These are phyloP conservation scores for Congeria kusceri DNA, from an alignment of 2,888 invertebrate species.

Conservation along the genomic window DNA sequence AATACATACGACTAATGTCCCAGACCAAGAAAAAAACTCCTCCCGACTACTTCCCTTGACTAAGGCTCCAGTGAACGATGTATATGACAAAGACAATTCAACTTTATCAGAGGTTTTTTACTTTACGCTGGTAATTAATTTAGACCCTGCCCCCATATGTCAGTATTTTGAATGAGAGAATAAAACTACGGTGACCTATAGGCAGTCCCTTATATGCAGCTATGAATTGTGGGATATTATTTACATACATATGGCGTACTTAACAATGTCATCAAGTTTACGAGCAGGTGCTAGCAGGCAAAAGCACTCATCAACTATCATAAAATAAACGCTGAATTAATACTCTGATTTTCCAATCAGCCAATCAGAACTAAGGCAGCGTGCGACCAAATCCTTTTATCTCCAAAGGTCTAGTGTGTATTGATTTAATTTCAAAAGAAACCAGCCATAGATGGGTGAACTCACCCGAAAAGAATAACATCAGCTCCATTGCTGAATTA, in stretches of 20 bases:
- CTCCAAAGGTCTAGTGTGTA: constrained; percentile 43
- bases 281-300: constrained; percentile 54
- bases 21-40: constrained; percentile 1
- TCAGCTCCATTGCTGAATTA: neutral
- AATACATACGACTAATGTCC: too few species aligned
- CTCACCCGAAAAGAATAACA: constrained; percentile 1
- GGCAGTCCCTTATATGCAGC: constrained; percentile 24
- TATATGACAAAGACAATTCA: constrained; percentile 3
- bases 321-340: constrained; percentile 57
- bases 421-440: constrained; percentile 60
- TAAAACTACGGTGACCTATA: constrained; percentile 2
- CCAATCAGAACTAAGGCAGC: constrained; percentile 54
- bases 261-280: constrained; percentile 52
- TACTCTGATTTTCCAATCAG: constrained; percentile 20
- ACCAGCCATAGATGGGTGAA: neutral
- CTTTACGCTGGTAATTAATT: constrained; percentile 29
- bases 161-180: constrained; percentile 19
- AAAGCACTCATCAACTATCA: constrained; percentile 54
- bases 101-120: constrained; percentile 14
- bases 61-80: neutral
- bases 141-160: constrained; percentile 43
- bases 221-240: constrained; percentile 44
- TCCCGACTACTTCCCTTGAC: neutral
- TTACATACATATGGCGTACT: constrained; percentile 67
- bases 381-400: constrained; percentile 52